Base-by-base conservation (phyloP, 2,888 invertebrate species). In the Andrena bicolor region DNA sequence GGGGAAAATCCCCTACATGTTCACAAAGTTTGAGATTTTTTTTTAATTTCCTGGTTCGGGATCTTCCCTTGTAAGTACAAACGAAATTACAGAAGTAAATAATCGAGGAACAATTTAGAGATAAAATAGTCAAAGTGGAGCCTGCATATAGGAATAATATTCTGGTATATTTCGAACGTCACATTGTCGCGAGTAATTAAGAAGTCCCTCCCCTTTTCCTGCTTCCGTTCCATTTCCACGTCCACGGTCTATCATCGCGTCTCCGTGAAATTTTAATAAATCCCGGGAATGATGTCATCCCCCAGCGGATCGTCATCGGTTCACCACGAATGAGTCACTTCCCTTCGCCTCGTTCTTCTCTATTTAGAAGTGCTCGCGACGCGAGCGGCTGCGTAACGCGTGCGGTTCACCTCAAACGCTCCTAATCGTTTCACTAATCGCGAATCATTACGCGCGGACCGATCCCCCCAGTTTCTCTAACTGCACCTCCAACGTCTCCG, bases 241-340 rank as follows among this genome's bases (percentile, higher is more conserved):
- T 20, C 8, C 26, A 65, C 20, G 64, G 16, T 2, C n/a, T 2
- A 48, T 35, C 10, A 0, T 41, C n/a, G 23, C 51, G 41, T 51
- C 61, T 26, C 74, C 66, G 58, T 70, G 60, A 70, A 83, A 87
- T 86, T 86, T 86, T 75, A 71, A 69, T 74, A 75, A 82, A 69
- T 77, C 74, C 20, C 13, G 58, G 13, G 74, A 70, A 35, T 83
- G 84, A 87, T 85, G 87, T 87, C 84, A 87, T 83, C 76, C 56
- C 16, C 51, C 64, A 58, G 49, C 26, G 75, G 71, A 75, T 75
- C 78, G 76, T 76, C 80, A 81, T 81, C 76, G 76, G 78, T 75
- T 82, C 56, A 75, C 69, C 75, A 49, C 70, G 76, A 82, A 70
- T 88, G 87, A 88, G 30, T 87, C 88, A 88, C 65, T 88, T 87